Conservation (phyloP, 1,140 invertebrate genomes). For the Lordiphosa clarofinis region DNA sequence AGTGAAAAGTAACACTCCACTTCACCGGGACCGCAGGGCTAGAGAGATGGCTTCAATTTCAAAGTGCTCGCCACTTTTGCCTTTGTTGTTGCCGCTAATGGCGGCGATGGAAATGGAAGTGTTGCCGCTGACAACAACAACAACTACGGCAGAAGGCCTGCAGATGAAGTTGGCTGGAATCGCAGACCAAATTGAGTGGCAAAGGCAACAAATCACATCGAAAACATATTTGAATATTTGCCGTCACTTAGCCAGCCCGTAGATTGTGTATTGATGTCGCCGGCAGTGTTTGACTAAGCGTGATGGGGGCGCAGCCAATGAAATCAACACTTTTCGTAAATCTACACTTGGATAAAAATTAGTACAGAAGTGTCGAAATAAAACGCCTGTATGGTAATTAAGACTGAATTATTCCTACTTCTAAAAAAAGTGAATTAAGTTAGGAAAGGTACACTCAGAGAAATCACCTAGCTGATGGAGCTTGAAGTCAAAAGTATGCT, state of each 20-base stretch:
- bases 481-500: no score
- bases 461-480: no score
- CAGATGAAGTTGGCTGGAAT: constrained; percentile 40
- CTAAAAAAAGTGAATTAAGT: no score
- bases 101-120: constrained; percentile 37
- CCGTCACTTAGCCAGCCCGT: constrained; percentile 62
- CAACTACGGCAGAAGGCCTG: constrained; percentile 5
- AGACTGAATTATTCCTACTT: no score
- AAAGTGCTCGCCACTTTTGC: constrained; percentile 49
- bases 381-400: no score
- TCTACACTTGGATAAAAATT: neutral
- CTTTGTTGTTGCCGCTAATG: constrained; percentile 45
- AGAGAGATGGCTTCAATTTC: constrained; percentile 67
- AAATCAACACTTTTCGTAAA: constrained; percentile 43
- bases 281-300: constrained; percentile 63
- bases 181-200: constrained; percentile 59
- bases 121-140: constrained; percentile 68
- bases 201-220: constrained; percentile 74
- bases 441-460: no score
- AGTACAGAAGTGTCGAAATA: no score
- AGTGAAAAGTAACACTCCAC: constrained; percentile 49
- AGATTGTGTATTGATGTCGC: constrained; percentile 56
- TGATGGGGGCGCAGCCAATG: constrained; percentile 43
- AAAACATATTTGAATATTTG: constrained; percentile 79
- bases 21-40: constrained; percentile 19